Conservation (phyloP, 1,140 invertebrate genomes). For the Nomia melanderi region DNA sequence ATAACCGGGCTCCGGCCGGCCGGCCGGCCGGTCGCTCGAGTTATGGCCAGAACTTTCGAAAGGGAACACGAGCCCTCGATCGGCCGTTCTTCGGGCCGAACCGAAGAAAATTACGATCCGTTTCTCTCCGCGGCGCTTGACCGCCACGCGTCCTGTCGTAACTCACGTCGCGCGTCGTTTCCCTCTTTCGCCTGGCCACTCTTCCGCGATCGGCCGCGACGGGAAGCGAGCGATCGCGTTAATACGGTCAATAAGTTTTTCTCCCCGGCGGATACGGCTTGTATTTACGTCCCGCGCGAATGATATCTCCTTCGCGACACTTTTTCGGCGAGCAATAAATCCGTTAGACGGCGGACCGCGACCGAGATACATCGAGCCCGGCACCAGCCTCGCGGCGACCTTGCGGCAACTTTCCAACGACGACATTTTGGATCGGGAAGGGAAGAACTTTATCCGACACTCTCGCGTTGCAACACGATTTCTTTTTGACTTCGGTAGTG, state of each 20-base stretch:
- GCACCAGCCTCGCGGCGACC: too few relatives aligned
- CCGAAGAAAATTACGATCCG: conserved; percentile 59
- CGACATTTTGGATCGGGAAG: too few relatives aligned
- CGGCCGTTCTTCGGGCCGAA: conserved; percentile 33
- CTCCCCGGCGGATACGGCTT: neutral
- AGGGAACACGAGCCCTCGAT: conserved; percentile 56
- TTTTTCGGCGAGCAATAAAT: conserved; percentile 11
- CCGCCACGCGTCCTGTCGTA: conserved; percentile 40
- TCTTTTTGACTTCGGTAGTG: too few relatives aligned
- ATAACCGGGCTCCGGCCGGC: conserved; percentile 26
- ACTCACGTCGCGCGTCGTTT: conserved; percentile 35
- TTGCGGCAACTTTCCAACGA: neutral
- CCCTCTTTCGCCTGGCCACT: conserved; percentile 11
- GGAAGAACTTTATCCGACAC: too few relatives aligned
- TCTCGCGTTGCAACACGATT: too few relatives aligned
- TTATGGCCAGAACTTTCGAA: conserved; percentile 55
- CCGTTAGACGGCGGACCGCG: neutral
- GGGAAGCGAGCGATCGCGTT: conserved; percentile 44
- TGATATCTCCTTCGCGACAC: conserved; percentile 12
- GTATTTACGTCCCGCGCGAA: conserved; percentile 17
- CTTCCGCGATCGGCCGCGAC: conserved; percentile 22
- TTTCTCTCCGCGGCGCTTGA: conserved; percentile 25
- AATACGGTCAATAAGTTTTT: conserved; percentile 42
- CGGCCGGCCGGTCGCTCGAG: conserved; percentile 27
- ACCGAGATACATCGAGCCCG: neutral